Percentiles rank a stretch among this genome's conserved stretches.
Evolutionary conservation across 2,888 invertebrate genomes (phyloP).

Genomic region (Brachypalpus laphriformis): DNA sequence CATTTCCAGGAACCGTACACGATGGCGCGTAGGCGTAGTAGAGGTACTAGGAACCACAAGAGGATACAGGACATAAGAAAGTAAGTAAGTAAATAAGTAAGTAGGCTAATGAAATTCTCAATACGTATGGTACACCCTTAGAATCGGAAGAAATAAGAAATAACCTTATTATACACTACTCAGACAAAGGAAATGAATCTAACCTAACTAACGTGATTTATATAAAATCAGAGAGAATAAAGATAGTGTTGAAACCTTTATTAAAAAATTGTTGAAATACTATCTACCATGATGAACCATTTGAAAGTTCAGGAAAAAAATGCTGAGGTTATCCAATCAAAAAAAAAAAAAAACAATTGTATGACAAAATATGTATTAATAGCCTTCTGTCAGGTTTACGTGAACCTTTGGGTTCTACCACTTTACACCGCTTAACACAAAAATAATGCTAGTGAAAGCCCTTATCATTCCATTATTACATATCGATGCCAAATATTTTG

Average conservation of each 20-base stretch:
- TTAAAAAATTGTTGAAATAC: slow-evolving; percentile 7
- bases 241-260: slow-evolving; percentile 50
- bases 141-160: slow-evolving; percentile 56
- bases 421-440: too few relatives aligned
- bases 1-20: too few relatives aligned
- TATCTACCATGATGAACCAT: slow-evolving; percentile 23
- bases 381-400: slow-evolving; percentile 67
- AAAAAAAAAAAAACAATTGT: slow-evolving; percentile 55
- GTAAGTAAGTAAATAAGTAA: too few relatives aligned
- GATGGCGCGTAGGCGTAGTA: too few relatives aligned
- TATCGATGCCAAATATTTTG: too few relatives aligned
- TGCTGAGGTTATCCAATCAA: slow-evolving; percentile 49
- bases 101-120: slow-evolving; percentile 68
- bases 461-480: too few relatives aligned
- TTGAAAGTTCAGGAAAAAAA: slow-evolving; percentile 52
- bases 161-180: slow-evolving; percentile 65
- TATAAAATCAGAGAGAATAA: slow-evolving; percentile 45
- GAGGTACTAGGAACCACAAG: too few relatives aligned
- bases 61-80: too few relatives aligned
- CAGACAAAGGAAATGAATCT: slow-evolving; percentile 54
- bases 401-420: slow-evolving; percentile 73
- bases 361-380: slow-evolving; percentile 72
- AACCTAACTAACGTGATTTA: slow-evolving; percentile 60
- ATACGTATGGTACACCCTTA: slow-evolving; percentile 63
- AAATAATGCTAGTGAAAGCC: too few relatives aligned